These are phyloP conservation scores for Pentamera pediparva DNA, from an alignment of 53 echinoderm and acorn worm species.

Conservation along the genomic window DNA sequence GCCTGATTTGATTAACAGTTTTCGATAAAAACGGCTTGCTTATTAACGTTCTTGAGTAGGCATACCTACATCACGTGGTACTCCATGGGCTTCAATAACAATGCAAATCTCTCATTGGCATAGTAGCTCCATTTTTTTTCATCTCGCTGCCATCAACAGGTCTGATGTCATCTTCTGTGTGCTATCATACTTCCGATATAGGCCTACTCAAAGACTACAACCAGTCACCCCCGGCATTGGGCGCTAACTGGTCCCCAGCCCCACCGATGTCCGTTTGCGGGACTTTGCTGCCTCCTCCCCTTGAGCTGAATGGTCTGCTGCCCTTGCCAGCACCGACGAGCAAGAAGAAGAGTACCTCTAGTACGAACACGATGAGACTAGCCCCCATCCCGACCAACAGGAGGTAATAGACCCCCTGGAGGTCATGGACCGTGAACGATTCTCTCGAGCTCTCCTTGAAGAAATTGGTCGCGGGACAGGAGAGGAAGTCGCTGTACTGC, in stretches of 20 bases:
- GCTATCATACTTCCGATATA: too few species aligned
- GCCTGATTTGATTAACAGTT: too few species aligned
- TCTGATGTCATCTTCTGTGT: background rate
- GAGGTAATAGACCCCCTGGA: slow-evolving; percentile 76
- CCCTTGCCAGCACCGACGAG: slow-evolving; percentile 19
- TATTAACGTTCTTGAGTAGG: too few species aligned
- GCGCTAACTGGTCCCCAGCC: background rate
- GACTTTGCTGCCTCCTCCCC: background rate
- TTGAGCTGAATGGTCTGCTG: background rate
- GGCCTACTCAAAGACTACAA: background rate
- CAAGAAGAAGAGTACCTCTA: slow-evolving; percentile 62
- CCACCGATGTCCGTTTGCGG: background rate
- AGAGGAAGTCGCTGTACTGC: slow-evolving; percentile 47
- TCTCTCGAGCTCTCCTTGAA: slow-evolving; percentile 60
- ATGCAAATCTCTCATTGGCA: too few species aligned
- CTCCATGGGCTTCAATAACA: too few species aligned
- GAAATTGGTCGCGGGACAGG: slow-evolving; percentile 45
- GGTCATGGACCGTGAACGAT: slow-evolving; percentile 79
- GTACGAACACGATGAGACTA: slow-evolving; percentile 62
- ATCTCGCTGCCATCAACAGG: too few species aligned
- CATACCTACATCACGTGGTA: too few species aligned
- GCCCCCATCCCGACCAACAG: slow-evolving; percentile 61
- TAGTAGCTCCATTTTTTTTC: too few species aligned
- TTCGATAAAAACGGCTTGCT: too few species aligned
- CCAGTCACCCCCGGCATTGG: slow-evolving; percentile 1